phyloP scores from a whole-genome alignment of 2,797 vertebrate genomes.

The Pantherophis alleghaniensis region DNA sequence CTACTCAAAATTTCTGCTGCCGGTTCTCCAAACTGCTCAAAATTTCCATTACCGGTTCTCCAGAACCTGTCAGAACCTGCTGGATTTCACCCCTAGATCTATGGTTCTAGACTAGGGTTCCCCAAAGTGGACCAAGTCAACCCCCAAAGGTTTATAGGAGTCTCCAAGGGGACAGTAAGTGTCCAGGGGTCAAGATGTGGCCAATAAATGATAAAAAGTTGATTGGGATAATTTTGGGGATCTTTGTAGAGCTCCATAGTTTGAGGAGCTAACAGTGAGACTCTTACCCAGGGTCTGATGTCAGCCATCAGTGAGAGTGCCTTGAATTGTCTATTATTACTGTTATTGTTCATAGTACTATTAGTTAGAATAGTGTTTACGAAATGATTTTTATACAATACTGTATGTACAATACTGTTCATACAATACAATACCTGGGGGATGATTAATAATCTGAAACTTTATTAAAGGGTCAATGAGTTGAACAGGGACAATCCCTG shows the following conservation, averaged over 20 bases:
- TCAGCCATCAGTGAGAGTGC: not conserved
- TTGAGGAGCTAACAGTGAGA: not conserved
- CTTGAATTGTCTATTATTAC: not conserved
- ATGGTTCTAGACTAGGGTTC: not conserved
- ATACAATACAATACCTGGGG: not conserved
- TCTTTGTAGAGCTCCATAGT: not conserved
- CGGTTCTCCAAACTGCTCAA: too few relatives aligned
- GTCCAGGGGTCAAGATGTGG: not conserved
- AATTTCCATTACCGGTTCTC: too few relatives aligned
- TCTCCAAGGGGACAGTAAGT: not conserved
- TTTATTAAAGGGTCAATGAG: not conserved
- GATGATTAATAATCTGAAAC: not conserved
- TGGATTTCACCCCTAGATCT: not conserved
- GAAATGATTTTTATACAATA: not conserved
- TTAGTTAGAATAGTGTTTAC: not conserved
- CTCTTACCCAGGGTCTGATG: not conserved
- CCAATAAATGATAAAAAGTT: not conserved
- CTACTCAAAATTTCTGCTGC: too few relatives aligned
- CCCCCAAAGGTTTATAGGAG: not conserved
- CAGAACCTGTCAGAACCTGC: too few relatives aligned
- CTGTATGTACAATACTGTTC: not conserved
- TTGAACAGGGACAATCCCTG: not conserved
- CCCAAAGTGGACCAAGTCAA: not conserved
- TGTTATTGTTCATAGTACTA: not conserved
- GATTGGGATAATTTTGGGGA: not conserved